phyloP scores from a whole-genome alignment of 2,888 invertebrate species.

The Nomada hirtipes region DNA sequence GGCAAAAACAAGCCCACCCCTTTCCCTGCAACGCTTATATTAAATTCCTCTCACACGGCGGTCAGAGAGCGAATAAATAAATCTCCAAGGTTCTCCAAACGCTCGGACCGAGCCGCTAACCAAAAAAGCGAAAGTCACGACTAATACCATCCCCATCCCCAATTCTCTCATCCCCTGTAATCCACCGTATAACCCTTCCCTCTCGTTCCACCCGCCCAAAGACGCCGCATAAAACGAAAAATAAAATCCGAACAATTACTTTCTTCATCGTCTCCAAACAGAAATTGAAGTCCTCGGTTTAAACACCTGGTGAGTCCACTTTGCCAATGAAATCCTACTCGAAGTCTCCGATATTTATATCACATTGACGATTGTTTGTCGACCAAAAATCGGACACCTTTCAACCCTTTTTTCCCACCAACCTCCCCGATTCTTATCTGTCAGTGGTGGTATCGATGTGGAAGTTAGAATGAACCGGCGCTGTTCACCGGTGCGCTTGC shows the following conservation, averaged over 20 bases:
- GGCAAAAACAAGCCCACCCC: no score
- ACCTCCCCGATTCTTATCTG: not conserved
- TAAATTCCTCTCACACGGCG: no score
- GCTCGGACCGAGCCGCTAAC: not conserved
- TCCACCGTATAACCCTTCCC: not conserved
- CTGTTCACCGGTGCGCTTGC: conserved; percentile 67
- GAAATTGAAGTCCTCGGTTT: no score
- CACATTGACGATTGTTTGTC: no score
- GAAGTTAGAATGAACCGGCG: conserved; percentile 73
- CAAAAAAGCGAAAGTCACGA: not conserved
- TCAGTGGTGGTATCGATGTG: conserved; percentile 16
- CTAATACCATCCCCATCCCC: not conserved
- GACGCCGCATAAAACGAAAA: not conserved
- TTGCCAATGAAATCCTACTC: no score
- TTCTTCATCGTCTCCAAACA: conserved; percentile 7
- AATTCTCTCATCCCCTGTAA: not conserved
- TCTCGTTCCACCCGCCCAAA: not conserved
- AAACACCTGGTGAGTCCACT: no score
- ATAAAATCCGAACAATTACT: conserved; percentile 15
- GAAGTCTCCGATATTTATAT: no score
- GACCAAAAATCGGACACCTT: not conserved
- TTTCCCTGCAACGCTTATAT: no score
- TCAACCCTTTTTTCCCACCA: not conserved
- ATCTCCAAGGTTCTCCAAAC: no score
- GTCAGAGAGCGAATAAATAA: no score